Conservation (phyloP, 2,113 vertebrate genomes). For the Aramus guarauna region DNA sequence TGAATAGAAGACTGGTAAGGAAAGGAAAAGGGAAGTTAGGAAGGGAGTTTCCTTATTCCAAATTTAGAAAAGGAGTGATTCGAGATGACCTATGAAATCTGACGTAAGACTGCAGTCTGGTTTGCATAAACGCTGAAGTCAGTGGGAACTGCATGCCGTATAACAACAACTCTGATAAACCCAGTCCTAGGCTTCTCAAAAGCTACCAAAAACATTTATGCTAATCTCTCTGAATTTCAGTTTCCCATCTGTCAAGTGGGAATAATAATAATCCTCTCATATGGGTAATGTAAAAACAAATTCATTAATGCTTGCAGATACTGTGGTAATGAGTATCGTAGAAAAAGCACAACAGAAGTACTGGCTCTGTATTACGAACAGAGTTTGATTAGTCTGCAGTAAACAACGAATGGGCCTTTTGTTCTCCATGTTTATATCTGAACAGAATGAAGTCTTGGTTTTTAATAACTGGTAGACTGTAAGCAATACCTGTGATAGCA, state of each 20-base stretch:
- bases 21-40: neutral
- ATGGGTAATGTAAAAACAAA: conserved; percentile 55
- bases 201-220: neutral
- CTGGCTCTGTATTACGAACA: neutral
- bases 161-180: neutral
- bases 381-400: neutral
- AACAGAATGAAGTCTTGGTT: neutral
- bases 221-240: neutral
- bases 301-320: conserved; percentile 13
- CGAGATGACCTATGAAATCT: conserved; percentile 10
- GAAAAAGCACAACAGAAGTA: conserved; percentile 14
- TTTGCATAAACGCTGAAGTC: conserved; percentile 15
- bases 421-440: neutral
- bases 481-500: neutral
- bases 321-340: neutral
- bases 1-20: neutral
- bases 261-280: conserved; percentile 45
- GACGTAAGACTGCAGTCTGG: neutral
- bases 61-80: conserved; percentile 24
- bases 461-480: neutral
- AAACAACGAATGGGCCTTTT: neutral
- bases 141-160: neutral
- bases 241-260: conserved; percentile 46
- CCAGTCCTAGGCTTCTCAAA: neutral
- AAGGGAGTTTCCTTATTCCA: conserved; percentile 21